Evolutionary conservation across 2,113 vertebrate genomes (phyloP).

Genomic region (Oenanthe melanoleuca): DNA sequence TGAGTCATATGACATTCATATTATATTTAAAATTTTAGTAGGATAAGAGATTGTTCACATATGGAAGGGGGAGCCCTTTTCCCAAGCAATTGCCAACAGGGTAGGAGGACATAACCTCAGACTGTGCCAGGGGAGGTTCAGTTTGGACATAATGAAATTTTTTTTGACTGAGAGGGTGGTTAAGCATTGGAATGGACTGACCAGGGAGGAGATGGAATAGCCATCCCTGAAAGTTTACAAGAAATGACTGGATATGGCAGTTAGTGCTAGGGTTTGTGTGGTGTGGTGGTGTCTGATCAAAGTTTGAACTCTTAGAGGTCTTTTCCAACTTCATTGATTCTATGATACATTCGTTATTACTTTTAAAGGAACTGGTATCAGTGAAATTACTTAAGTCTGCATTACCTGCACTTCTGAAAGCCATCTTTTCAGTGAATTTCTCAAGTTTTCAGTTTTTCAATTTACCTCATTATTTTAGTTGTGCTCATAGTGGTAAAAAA

Average conservation of each 20-base stretch:
- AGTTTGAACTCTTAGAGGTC: neutral
- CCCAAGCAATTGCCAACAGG: neutral
- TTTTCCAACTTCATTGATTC: neutral
- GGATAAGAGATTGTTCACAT: neutral
- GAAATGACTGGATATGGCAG: neutral
- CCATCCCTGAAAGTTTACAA: neutral
- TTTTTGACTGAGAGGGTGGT: neutral
- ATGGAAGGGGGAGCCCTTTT: accelerated
- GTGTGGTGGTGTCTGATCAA: neutral
- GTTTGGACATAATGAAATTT: neutral
- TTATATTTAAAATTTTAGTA: neutral
- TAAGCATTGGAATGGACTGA: neutral
- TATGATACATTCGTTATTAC: neutral
- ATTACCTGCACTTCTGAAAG: neutral
- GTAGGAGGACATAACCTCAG: neutral
- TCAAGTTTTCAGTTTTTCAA: neutral
- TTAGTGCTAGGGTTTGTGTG: neutral
- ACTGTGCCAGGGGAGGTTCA: neutral
- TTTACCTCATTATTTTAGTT: neutral
- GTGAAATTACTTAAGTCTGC: neutral
- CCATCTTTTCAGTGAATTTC: neutral
- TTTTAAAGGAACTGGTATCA: neutral
- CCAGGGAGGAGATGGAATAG: neutral
- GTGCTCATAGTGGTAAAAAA: neutral
- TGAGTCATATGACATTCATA: neutral